phyloP scores from a whole-genome alignment of 2,888 invertebrate genomes.

The Zaprionus obscuricornis region DNA sequence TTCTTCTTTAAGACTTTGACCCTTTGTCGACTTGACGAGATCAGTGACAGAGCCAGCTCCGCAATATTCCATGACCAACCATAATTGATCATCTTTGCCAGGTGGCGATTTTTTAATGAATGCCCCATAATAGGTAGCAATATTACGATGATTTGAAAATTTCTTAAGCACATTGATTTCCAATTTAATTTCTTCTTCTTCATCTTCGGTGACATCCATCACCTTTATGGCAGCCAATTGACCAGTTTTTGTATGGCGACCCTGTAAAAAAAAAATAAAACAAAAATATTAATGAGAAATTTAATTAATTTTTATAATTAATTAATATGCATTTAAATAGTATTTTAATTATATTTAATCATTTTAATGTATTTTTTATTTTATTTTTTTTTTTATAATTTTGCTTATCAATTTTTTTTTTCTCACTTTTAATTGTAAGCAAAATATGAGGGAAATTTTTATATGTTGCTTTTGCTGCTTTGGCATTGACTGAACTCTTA shows the following conservation, averaged over 20 bases:
- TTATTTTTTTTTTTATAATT: too few relatives aligned
- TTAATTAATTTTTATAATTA: too few relatives aligned
- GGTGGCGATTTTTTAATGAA: conserved; percentile 99
- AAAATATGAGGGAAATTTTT: too few relatives aligned
- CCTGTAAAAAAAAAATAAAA: conserved; percentile 85
- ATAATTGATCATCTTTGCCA: conserved; percentile 99
- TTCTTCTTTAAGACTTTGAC: conserved; percentile 98
- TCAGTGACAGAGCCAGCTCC: conserved; percentile 99
- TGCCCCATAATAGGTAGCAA: conserved; percentile 99
- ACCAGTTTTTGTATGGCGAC: conserved; percentile 99
- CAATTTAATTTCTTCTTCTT: conserved; percentile 99
- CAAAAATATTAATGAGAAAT: conserved; percentile 7
- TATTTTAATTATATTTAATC: too few relatives aligned
- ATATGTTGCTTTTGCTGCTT: too few relatives aligned
- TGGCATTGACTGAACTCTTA: too few relatives aligned
- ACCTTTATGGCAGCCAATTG: conserved; percentile 99
- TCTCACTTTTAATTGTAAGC: too few relatives aligned
- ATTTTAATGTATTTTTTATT: too few relatives aligned
- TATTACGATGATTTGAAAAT: conserved; percentile 99
- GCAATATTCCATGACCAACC: conserved; percentile 99
- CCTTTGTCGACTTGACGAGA: conserved; percentile 99
- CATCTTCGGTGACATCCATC: conserved; percentile 99
- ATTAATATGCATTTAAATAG: too few relatives aligned
- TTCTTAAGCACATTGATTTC: conserved; percentile 99
- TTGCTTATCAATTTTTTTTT: too few relatives aligned